Evolutionary conservation across 2,797 vertebrate species (phyloP), one percentile per base, ranked within the genome.

Genomic region (Remorina albescens): DNA sequence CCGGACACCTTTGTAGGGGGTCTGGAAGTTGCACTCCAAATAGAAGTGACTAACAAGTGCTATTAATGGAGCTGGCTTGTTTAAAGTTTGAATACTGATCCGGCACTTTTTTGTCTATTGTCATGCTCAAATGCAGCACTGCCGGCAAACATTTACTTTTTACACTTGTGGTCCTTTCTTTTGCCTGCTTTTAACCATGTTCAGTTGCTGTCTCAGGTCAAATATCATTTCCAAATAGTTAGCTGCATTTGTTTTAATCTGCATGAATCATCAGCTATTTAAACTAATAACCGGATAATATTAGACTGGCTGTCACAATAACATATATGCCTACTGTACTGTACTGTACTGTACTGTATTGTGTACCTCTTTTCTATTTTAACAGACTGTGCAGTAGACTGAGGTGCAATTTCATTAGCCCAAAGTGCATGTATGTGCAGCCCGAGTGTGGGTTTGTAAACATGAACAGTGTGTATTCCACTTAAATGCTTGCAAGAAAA

Each of bases 141-240:
- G 18, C 47, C 32, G 5, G 23, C 60, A 83, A 83, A 83, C 51
- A 78, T 80, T 64, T 26, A 61, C 49, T 80, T 72, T 44, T 9
- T 18, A 42, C 73, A 15, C 39, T 18, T 2, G 0, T 54, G 39
- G 47, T 71, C 26, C 71, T 77, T 61, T 36, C 54, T 54, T 16
- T 37, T 62, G 71, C 67, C 54, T 67, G 41, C 65, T 71, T 78
- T 49, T 64, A 68, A 60, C 46, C 1, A 0, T 44, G 72, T 74
- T 63, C 12, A 50, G 53, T 21, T 26, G 53, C n/a, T 9, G 51
- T 70, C 16, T 30, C 53, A 68, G 67, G 72, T 69, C 61, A 80
- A 81, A 81, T 69, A 71, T 44, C 16, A 67, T 74, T 81, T 76
- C 54, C 63, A 74, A 76, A 72, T 80, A 80, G 83, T 83, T 76